These are phyloP conservation scores for Oriolus oriolus DNA, from an alignment of 2,113 vertebrate species.

Conservation along the genomic window DNA sequence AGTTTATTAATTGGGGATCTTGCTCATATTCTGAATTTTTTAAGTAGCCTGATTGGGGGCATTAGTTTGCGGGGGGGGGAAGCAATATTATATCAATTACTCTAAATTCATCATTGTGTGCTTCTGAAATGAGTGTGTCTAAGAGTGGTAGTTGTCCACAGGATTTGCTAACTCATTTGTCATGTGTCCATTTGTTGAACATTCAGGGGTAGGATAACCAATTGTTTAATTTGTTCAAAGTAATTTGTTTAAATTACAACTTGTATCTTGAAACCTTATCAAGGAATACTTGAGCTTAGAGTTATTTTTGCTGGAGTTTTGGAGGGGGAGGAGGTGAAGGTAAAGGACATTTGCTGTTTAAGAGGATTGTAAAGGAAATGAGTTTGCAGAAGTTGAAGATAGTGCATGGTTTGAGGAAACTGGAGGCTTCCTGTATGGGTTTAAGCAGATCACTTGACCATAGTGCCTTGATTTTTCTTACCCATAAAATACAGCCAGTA, in stretches of 20 bases:
- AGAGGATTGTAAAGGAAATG: slow-evolving; percentile 11
- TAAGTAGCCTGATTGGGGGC: not conserved
- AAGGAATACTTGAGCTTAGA: not conserved
- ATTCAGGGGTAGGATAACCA: not conserved
- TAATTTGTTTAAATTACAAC: not conserved
- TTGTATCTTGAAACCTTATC: not conserved
- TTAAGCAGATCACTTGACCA: not conserved
- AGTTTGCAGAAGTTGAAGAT: slow-evolving; percentile 35
- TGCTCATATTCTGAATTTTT: not conserved
- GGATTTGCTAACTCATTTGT: not conserved
- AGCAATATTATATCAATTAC: not conserved
- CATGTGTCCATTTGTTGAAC: not conserved
- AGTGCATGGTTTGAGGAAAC: slow-evolving; percentile 22
- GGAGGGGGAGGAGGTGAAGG: no score
- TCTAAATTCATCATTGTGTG: not conserved
- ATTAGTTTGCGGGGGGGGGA: rapidly evolving
- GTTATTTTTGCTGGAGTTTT: not conserved
- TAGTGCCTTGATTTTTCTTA: not conserved
- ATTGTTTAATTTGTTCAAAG: not conserved
- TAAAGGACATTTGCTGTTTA: not conserved
- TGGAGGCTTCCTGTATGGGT: slow-evolving; percentile 41
- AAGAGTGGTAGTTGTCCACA: not conserved
- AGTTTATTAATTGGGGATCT: not conserved
- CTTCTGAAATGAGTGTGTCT: not conserved
- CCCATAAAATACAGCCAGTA: not conserved